Conservation (phyloP, 2,113 vertebrate species). For the Motacilla tschutschensis region DNA sequence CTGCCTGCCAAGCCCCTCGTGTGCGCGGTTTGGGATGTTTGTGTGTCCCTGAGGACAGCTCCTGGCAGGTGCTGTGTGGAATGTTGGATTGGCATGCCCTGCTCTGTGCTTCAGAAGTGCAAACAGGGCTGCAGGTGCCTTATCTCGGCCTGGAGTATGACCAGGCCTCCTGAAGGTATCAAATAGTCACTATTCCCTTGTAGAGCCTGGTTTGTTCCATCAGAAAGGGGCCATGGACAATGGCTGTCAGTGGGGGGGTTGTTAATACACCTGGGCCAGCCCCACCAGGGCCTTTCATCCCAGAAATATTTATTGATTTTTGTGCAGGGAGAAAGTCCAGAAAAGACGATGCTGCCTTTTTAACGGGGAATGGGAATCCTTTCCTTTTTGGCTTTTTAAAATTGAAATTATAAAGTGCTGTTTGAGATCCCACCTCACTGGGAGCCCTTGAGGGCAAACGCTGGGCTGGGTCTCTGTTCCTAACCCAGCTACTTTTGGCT, state of each 20-base stretch:
- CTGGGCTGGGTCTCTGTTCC: not conserved
- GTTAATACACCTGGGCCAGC: not conserved
- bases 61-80: accelerated
- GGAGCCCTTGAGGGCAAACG: not conserved
- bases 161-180: accelerated
- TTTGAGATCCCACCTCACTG: not conserved
- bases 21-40: not conserved
- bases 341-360: not conserved
- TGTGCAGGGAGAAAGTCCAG: not conserved
- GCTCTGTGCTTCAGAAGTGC: not conserved
- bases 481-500: not conserved
- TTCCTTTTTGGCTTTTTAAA: not conserved
- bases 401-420: not conserved
- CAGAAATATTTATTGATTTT: too few species aligned
- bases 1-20: not conserved
- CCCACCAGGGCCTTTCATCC: not conserved
- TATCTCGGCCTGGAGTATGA: not conserved
- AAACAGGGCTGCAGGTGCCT: accelerated
- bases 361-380: not conserved
- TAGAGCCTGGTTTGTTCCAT: not conserved
- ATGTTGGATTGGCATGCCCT: accelerated
- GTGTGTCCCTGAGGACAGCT: not conserved
- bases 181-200: accelerated
- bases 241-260: not conserved
- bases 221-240: not conserved